Conservation (phyloP, 2,888 invertebrate genomes). For the Drosophila putrida region DNA sequence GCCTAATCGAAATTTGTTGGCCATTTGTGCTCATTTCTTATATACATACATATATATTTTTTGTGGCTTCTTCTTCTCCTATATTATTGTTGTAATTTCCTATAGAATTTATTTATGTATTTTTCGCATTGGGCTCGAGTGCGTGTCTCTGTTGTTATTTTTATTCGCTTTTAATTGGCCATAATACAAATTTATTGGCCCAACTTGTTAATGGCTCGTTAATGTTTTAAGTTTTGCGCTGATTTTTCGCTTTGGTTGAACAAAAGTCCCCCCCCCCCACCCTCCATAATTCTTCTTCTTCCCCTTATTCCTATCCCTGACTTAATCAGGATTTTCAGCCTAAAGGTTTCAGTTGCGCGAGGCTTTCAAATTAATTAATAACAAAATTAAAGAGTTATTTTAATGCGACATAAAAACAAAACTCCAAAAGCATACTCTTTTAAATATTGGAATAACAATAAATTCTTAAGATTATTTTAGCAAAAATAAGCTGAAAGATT, state of each 20-base stretch:
- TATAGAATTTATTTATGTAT: constrained; percentile 54
- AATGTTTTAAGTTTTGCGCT: constrained; percentile 67
- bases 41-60: constrained; percentile 14
- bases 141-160: constrained; percentile 48
- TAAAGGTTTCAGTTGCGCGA: neutral
- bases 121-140: constrained; percentile 19
- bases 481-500: neutral
- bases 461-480: too few relatives aligned
- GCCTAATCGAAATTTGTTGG: constrained; percentile 80
- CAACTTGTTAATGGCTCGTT: constrained; percentile 80
- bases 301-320: neutral
- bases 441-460: neutral
- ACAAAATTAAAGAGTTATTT: neutral
- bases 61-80: constrained; percentile 30
- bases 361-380: constrained; percentile 28
- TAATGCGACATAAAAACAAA: neutral
- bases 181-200: constrained; percentile 76
- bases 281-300: neutral
- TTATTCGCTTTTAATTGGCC: constrained; percentile 79
- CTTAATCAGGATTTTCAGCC: neutral
- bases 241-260: constrained; percentile 34
- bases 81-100: constrained; percentile 30
- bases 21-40: constrained; percentile 72
- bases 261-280: neutral
- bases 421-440: neutral